Percentiles rank a stretch among this genome's conserved stretches.
phyloP scores from a whole-genome alignment of 2,113 vertebrate genomes.

The Poeciliopsis prolifica region DNA sequence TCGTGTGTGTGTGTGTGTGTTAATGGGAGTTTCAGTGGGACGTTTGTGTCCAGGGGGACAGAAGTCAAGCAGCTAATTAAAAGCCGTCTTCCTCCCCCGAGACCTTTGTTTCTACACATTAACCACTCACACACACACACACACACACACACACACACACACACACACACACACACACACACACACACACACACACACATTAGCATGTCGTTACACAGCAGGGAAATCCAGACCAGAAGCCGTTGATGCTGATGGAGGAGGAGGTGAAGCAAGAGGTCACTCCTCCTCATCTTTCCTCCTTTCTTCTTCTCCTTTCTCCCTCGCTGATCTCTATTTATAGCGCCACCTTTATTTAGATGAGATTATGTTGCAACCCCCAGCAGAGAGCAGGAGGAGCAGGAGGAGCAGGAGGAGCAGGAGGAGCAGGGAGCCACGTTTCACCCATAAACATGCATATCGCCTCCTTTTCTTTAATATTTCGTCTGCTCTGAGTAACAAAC shows the following conservation, averaged over 20 bases:
- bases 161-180: neutral
- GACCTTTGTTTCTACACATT: slow-evolving; percentile 41
- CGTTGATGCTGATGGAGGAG: slow-evolving; percentile 2
- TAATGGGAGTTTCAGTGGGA: slow-evolving; percentile 55
- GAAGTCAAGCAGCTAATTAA: slow-evolving; percentile 63
- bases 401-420: slow-evolving; percentile 25
- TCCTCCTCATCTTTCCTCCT: neutral
- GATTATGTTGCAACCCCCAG: slow-evolving; percentile 70
- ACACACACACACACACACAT: neutral
- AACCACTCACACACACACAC: neutral
- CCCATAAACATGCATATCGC: too few relatives aligned
- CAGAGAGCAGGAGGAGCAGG: too few relatives aligned
- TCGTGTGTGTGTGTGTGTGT: slow-evolving; percentile 40
- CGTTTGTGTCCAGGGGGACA: slow-evolving; percentile 37
- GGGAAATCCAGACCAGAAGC: neutral
- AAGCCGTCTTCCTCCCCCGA: slow-evolving; percentile 44
- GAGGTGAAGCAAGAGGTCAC: neutral
- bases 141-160: slow-evolving; percentile 10
- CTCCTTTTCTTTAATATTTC: too few relatives aligned
- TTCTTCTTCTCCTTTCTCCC: too few relatives aligned
- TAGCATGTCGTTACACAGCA: slow-evolving; percentile 7
- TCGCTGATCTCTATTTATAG: slow-evolving; percentile 70
- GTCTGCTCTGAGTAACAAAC: too few relatives aligned
- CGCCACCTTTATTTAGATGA: slow-evolving; percentile 78
- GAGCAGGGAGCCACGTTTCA: slow-evolving; percentile 4